phyloP scores from a whole-genome alignment of 92 coral and sea anemone species.

The Phenganax subtilis region DNA sequence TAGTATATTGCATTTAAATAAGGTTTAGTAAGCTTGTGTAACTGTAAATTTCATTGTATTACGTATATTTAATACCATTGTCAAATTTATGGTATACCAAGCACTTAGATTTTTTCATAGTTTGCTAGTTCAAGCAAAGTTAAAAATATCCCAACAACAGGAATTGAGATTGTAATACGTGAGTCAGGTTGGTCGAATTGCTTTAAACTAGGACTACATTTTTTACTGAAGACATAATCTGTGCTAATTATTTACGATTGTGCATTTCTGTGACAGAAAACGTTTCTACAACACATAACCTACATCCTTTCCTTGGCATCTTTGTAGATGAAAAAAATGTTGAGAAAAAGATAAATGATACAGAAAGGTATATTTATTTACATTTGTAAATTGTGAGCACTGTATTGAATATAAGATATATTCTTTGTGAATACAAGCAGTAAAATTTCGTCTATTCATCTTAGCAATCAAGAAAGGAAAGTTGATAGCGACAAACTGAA shows the following conservation, averaged over 20 bases:
- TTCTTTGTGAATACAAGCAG: not conserved
- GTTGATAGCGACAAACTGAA: slow-evolving; percentile 8
- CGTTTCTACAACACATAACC: slow-evolving; percentile 19
- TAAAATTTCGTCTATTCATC: no score
- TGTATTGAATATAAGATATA: not conserved
- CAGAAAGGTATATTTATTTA: slow-evolving; percentile 3
- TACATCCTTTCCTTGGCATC: slow-evolving; percentile 43
- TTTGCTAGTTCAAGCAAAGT: slow-evolving; percentile 28
- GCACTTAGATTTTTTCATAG: not conserved
- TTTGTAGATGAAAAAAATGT: slow-evolving; percentile 25
- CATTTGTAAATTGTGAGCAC: not conserved
- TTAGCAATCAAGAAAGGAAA: slow-evolving; percentile 1
- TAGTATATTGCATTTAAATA: slow-evolving; percentile 37
- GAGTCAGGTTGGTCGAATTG: slow-evolving; percentile 29
- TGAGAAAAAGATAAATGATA: not conserved
- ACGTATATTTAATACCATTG: not conserved
- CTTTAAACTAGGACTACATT: not conserved
- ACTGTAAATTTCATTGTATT: not conserved
- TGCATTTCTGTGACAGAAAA: slow-evolving; percentile 19
- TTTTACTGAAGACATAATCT: no score
- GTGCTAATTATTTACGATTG: no score
- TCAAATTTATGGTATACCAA: not conserved
- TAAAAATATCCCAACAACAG: slow-evolving; percentile 32
- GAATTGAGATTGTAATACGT: slow-evolving; percentile 32
- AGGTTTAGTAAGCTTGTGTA: not conserved